These are phyloP conservation scores for Prionailurus viverrinus DNA, from an alignment of 2,113 vertebrate genomes.

Conservation along the genomic window DNA sequence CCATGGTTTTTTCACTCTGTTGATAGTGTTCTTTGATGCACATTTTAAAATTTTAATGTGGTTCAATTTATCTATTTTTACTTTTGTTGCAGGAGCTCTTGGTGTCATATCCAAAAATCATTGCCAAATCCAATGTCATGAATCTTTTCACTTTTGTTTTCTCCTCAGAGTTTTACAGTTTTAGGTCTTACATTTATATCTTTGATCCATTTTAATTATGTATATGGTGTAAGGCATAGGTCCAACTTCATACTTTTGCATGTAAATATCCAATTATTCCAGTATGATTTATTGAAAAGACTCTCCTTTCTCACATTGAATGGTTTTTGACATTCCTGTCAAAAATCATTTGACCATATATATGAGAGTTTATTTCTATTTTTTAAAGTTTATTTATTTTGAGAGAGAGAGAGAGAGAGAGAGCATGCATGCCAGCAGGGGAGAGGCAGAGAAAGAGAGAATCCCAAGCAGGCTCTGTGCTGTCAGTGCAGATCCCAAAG, in stretches of 20 bases:
- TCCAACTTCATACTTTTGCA: background rate
- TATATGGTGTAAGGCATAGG: background rate
- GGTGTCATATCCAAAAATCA: background rate
- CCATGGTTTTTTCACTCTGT: background rate
- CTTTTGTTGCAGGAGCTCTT: background rate
- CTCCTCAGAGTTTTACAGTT: background rate
- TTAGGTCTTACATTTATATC: background rate
- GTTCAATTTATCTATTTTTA: background rate
- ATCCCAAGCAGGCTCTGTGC: too few relatives aligned
- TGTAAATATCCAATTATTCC: background rate
- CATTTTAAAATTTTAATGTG: background rate
- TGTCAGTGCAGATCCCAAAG: too few relatives aligned
- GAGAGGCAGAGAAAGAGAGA: too few relatives aligned
- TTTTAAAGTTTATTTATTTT: too few relatives aligned
- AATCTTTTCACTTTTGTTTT: background rate
- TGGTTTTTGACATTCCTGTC: background rate
- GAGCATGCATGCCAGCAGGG: too few relatives aligned
- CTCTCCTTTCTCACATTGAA: background rate
- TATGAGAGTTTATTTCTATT: background rate
- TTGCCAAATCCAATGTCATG: background rate
- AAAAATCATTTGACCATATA: background rate
- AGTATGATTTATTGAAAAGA: slow-evolving; percentile 1
- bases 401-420: too few relatives aligned
- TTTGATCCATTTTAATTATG: slow-evolving; percentile 18
- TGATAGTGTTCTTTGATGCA: background rate